These are phyloP conservation scores for Ostrea denselamellosa DNA, from an alignment of 1,140 invertebrate species.

Conservation along the genomic window DNA sequence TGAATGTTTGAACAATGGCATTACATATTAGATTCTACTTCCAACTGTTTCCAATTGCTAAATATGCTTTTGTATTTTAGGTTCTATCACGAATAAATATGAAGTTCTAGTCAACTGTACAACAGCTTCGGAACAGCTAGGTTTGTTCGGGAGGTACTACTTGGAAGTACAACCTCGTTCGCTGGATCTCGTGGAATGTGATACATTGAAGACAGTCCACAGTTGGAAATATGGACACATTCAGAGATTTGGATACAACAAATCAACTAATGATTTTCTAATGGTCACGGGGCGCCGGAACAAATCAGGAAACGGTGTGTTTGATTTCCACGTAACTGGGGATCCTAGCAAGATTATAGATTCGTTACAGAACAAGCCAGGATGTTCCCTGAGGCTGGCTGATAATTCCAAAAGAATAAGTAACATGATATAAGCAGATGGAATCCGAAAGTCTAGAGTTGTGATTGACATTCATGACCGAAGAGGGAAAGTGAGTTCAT, in stretches of 20 bases:
- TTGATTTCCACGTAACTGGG: constrained; percentile 5
- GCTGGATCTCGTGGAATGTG: not conserved
- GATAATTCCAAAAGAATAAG: constrained; percentile 16
- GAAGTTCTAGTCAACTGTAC: not conserved
- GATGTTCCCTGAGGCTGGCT: not conserved
- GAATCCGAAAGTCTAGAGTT: no score
- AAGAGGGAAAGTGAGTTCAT: no score
- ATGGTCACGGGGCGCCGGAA: not conserved
- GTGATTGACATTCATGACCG: no score
- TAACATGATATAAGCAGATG: not conserved
- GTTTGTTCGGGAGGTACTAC: not conserved
- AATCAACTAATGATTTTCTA: constrained; percentile 13
- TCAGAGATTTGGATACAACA: not conserved
- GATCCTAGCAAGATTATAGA: constrained; percentile 9
- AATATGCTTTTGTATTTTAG: no score
- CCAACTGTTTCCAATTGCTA: no score
- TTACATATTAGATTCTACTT: no score
- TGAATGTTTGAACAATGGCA: no score
- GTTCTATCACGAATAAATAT: not conserved
- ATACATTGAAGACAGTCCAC: not conserved
- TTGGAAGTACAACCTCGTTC: not conserved
- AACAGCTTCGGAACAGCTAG: not conserved
- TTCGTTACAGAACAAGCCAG: constrained; percentile 12
- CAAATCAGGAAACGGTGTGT: not conserved
- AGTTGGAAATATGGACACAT: constrained; percentile 15